Evolutionary conservation across 37 sponge, comb jelly and placozoan genomes (phyloP).

Genomic region (Beroe forskalii): DNA sequence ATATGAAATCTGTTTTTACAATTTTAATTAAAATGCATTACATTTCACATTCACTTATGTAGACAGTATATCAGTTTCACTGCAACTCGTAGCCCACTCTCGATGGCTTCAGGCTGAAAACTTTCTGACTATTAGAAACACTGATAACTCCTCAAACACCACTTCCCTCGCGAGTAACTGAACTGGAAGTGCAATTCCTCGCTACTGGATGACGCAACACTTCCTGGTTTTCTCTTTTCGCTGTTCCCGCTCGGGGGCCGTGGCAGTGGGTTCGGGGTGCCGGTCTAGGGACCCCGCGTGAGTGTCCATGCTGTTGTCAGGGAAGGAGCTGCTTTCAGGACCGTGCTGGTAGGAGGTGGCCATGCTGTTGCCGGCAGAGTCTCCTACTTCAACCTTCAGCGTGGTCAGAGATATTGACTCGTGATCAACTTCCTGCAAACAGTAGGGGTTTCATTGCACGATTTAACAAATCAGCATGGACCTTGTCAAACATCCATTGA

Average conservation of each 20-base stretch:
- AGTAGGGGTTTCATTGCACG: too few species aligned
- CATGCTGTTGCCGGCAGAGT: background rate
- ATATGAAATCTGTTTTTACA: too few species aligned
- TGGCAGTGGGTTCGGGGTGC: background rate
- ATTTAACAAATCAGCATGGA: too few species aligned
- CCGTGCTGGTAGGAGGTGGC: background rate
- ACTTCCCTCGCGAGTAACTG: too few species aligned
- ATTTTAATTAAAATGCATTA: too few species aligned
- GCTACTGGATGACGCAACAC: background rate
- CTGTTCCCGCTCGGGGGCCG: background rate
- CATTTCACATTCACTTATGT: too few species aligned
- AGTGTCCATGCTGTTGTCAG: constrained; percentile 39
- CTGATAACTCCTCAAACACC: too few species aligned
- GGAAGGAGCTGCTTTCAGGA: background rate
- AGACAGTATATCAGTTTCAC: too few species aligned
- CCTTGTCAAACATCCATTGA: too few species aligned
- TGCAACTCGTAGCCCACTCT: too few species aligned
- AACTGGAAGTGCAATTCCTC: background rate
- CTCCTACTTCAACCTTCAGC: background rate
- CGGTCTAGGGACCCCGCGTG: constrained; percentile 19
- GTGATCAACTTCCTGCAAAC: background rate
- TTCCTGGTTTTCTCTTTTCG: constrained; percentile 7
- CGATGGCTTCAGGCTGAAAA: too few species aligned
- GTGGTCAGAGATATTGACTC: background rate
- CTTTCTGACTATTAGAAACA: too few species aligned